These are phyloP conservation scores for Lutjanus erythropterus DNA, from an alignment of 2,113 vertebrate genomes.

Conservation along the genomic window DNA sequence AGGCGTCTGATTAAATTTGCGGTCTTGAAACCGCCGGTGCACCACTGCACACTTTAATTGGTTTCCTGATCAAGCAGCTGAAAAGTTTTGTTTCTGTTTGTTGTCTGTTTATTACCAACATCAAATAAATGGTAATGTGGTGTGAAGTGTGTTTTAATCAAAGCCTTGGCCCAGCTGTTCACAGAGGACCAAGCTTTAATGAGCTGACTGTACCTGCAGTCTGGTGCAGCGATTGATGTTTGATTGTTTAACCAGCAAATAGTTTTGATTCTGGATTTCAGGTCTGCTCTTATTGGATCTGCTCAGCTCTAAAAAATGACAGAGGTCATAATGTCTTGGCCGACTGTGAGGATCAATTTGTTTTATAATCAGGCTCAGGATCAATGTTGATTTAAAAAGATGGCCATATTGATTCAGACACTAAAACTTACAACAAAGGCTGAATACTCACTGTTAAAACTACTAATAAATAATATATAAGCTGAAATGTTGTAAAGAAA, in stretches of 20 bases:
- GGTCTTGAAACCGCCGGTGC: neutral
- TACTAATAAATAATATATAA: neutral
- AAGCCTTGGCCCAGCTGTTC: neutral
- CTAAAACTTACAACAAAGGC: neutral
- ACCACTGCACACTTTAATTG: neutral
- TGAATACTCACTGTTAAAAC: neutral
- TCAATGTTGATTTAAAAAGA: constrained; percentile 2
- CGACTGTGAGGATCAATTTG: neutral
- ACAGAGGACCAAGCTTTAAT: neutral
- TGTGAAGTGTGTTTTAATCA: constrained; percentile 1
- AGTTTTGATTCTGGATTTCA: neutral
- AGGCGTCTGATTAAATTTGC: too few species aligned
- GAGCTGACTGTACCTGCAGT: neutral
- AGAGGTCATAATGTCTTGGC: neutral
- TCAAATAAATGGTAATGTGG: neutral
- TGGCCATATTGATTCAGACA: neutral
- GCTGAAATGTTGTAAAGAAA: neutral
- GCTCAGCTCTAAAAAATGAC: neutral
- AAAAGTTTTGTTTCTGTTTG: neutral
- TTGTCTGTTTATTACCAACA: neutral
- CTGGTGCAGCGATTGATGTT: neutral
- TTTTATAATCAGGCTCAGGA: neutral
- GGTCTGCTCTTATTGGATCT: neutral
- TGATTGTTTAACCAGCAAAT: neutral
- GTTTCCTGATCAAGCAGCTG: neutral